Conservation (phyloP, 2,797 vertebrate species). For the Zalophus californianus region DNA sequence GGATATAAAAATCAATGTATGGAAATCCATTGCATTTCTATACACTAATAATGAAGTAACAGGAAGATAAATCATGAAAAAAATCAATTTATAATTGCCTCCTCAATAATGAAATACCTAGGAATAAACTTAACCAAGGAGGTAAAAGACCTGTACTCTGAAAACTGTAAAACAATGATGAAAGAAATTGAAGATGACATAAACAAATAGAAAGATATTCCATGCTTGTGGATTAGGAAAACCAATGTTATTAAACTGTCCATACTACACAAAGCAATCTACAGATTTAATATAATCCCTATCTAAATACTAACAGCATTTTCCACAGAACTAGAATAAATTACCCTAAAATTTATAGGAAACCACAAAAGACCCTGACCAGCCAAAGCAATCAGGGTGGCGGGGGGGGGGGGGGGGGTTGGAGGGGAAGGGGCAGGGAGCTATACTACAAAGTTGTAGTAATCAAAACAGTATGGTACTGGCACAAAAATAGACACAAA, state of each 20-base stretch:
- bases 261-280: not conserved
- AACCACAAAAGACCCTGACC: not conserved
- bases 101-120: not conserved
- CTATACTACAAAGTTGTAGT: not conserved
- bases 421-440: too few species aligned
- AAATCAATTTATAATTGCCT: not conserved
- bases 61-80: not conserved
- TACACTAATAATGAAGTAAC: not conserved
- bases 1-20: not conserved
- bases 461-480: not conserved
- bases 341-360: not conserved
- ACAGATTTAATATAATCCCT: not conserved
- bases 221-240: not conserved
- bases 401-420: fast-evolving
- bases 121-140: not conserved
- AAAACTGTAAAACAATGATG: not conserved
- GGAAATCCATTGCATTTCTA: not conserved
- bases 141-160: not conserved
- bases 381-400: not conserved
- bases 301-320: not conserved
- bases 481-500: not conserved
- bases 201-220: not conserved
- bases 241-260: not conserved
- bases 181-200: not conserved
- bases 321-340: not conserved